These are phyloP conservation scores for Coleophora flavipennella DNA, from an alignment of 2,888 invertebrate species.

Conservation along the genomic window DNA sequence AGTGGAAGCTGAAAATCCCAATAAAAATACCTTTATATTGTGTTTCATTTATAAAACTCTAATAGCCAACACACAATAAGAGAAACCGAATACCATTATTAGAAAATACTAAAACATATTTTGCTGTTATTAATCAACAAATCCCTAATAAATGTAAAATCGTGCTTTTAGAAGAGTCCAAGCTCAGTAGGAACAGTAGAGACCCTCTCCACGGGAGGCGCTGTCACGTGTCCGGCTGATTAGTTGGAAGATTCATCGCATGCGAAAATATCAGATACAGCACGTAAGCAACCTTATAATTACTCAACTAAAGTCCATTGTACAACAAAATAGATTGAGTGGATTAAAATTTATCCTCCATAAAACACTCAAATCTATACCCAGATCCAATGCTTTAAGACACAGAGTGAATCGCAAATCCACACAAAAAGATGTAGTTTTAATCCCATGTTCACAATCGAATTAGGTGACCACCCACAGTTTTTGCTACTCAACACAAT, in stretches of 20 bases:
- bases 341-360: too few relatives aligned
- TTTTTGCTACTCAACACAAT: slow-evolving; percentile 63
- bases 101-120: too few relatives aligned
- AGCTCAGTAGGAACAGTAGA: not conserved
- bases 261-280: slow-evolving; percentile 19
- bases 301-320: not conserved
- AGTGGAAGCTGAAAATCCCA: too few relatives aligned
- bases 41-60: too few relatives aligned
- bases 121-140: not conserved
- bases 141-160: not conserved
- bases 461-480: slow-evolving; percentile 63
- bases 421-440: slow-evolving; percentile 2
- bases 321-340: too few relatives aligned
- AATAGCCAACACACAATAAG: too few relatives aligned
- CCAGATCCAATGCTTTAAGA: too few relatives aligned
- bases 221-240: slow-evolving; percentile 55
- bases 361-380: not conserved
- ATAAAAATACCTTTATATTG: too few relatives aligned
- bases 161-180: not conserved
- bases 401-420: too few relatives aligned
- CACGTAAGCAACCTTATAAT: not conserved
- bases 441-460: slow-evolving; percentile 43
- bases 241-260: slow-evolving; percentile 46
- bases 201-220: slow-evolving; percentile 17
- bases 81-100: not conserved